Percentiles rank a stretch among this genome's conserved stretches.
These are phyloP conservation scores for Corythoichthys intestinalis DNA, from an alignment of 2,113 vertebrate genomes.

Conservation along the genomic window DNA sequence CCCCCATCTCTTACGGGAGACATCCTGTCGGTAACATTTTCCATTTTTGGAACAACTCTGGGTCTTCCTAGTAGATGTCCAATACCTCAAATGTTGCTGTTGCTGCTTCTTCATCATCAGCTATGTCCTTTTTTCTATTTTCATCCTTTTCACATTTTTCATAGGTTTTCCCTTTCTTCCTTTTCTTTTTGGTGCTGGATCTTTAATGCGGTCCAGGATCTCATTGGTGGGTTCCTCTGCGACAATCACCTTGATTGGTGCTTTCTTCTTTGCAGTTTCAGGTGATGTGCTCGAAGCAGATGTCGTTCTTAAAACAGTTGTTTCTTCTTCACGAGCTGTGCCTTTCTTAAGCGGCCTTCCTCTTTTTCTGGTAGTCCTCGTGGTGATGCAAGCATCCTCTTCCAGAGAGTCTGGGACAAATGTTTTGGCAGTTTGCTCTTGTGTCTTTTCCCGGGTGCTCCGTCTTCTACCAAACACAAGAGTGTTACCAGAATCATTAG, in stretches of 20 bases:
- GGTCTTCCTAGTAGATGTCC: slow-evolving; percentile 6
- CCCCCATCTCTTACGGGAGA: neutral
- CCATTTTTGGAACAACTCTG: neutral
- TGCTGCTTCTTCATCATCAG: slow-evolving; percentile 17
- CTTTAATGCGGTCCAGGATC: slow-evolving; percentile 1
- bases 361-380: slow-evolving; percentile 31
- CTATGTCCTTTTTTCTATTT: neutral
- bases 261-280: neutral
- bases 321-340: neutral
- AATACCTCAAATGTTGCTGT: slow-evolving; percentile 31
- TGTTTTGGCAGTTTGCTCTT: slow-evolving; percentile 7
- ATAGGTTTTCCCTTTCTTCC: slow-evolving; percentile 31
- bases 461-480: slow-evolving; percentile 7
- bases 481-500: slow-evolving; percentile 22
- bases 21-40: rapidly evolving
- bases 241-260: no score
- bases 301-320: neutral
- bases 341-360: slow-evolving; percentile 6
- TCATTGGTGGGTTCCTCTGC: no score
- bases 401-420: slow-evolving; percentile 47
- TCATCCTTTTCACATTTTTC: slow-evolving; percentile 9
- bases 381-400: neutral
- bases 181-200: neutral
- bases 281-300: slow-evolving; percentile 26
- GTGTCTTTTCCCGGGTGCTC: slow-evolving; percentile 30